A percentile compares a stretch with the other conserved stretches of the same genome.
phyloP scores from a whole-genome alignment of 1,140 invertebrate genomes.

The Halesus radiatus region DNA sequence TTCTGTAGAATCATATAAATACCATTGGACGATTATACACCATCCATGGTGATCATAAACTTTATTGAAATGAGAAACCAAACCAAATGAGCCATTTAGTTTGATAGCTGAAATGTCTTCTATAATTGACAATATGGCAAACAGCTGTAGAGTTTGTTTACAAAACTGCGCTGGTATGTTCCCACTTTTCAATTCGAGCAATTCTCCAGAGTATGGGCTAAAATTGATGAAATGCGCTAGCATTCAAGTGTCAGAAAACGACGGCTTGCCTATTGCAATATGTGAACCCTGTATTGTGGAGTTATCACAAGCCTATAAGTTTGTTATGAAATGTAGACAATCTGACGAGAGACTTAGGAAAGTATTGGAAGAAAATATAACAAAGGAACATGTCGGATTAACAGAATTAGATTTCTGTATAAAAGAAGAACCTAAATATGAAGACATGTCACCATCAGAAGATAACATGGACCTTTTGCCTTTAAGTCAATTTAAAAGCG shows the following conservation, averaged over 20 bases:
- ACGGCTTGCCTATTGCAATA: constrained; percentile 39
- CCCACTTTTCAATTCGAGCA: constrained; percentile 26
- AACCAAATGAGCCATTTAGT: neutral
- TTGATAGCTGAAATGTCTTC: neutral
- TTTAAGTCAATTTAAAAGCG: constrained; percentile 1
- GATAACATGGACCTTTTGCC: neutral
- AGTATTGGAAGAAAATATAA: neutral
- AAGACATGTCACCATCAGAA: neutral
- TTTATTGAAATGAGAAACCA: too few species aligned
- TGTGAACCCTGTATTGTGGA: constrained; percentile 28
- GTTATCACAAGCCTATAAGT: constrained; percentile 22
- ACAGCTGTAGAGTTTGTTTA: constrained; percentile 29
- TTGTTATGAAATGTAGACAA: constrained; percentile 36
- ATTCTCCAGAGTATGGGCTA: constrained; percentile 9
- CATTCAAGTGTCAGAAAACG: constrained; percentile 24
- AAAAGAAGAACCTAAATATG: constrained; percentile 27
- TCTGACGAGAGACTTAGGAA: constrained; percentile 41
- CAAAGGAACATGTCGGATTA: neutral
- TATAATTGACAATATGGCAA: neutral
- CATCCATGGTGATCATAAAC: too few species aligned
- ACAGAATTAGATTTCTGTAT: neutral
- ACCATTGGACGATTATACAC: too few species aligned
- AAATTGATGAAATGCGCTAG: constrained; percentile 28
- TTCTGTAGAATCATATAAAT: too few species aligned
- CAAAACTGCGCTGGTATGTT: neutral